Evolutionary conservation across 2,113 vertebrate genomes (phyloP).

Genomic region (Ophiodon elongatus): DNA sequence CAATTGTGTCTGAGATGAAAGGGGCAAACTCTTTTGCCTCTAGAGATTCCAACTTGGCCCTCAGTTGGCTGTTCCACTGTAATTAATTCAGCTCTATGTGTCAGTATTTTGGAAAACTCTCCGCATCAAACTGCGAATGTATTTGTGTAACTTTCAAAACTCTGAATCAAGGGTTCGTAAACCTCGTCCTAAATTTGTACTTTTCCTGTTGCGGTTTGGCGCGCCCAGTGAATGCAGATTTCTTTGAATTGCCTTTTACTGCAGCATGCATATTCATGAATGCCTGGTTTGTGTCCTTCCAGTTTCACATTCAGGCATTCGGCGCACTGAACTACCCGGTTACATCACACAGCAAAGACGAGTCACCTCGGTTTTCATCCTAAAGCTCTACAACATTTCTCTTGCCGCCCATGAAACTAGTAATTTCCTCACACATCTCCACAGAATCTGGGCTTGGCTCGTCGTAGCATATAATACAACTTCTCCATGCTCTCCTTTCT

Average conservation of each 20-base stretch:
- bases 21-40: slow-evolving; percentile 69
- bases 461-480: slow-evolving; percentile 22
- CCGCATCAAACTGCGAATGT: slow-evolving; percentile 30
- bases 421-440: slow-evolving; percentile 46
- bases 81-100: slow-evolving; percentile 69
- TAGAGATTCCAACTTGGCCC: slow-evolving; percentile 72
- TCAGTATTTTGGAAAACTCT: slow-evolving; percentile 57
- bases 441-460: slow-evolving; percentile 23
- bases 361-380: slow-evolving; percentile 50
- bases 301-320: slow-evolving; percentile 43
- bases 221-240: slow-evolving; percentile 34
- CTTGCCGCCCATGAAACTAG: slow-evolving; percentile 35
- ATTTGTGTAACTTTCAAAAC: slow-evolving; percentile 67
- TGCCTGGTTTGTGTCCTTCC: slow-evolving; percentile 59
- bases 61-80: slow-evolving; percentile 62
- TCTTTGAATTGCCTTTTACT: slow-evolving; percentile 52
- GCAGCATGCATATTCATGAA: slow-evolving; percentile 69
- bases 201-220: slow-evolving; percentile 44
- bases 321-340: slow-evolving; percentile 36
- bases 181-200: slow-evolving; percentile 31
- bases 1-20: slow-evolving; percentile 78
- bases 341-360: slow-evolving; percentile 52
- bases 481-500: slow-evolving; percentile 35
- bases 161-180: slow-evolving; percentile 52
- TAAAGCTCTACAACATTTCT: slow-evolving; percentile 39